Evolutionary conservation across 2,797 vertebrate genomes (phyloP).

Genomic region (Enteromius treurensis): DNA sequence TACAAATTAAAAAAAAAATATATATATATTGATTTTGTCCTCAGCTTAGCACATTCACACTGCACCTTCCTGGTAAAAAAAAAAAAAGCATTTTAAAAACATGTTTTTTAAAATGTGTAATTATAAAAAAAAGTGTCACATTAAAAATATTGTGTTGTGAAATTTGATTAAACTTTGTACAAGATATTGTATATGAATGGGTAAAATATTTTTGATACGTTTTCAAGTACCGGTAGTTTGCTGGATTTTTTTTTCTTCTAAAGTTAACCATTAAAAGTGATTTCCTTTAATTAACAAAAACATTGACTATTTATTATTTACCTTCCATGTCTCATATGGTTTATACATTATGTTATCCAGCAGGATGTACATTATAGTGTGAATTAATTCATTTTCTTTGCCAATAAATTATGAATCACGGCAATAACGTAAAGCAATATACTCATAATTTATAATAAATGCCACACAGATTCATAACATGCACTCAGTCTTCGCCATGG

Average conservation of each 20-base stretch:
- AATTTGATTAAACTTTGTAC: background rate
- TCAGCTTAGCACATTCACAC: conserved; percentile 9
- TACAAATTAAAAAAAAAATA: background rate
- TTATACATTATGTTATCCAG: background rate
- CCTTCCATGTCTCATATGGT: background rate
- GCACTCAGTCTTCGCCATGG: background rate
- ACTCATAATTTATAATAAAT: background rate
- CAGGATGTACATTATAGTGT: background rate
- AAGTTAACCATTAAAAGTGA: background rate
- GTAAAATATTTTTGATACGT: background rate
- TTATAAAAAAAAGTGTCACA: background rate
- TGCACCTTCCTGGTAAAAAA: conserved; percentile 10
- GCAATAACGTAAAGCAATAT: background rate
- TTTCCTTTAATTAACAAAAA: background rate
- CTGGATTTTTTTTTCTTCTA: background rate
- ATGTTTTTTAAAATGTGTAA: background rate
- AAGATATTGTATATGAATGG: background rate
- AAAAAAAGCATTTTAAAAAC: conserved; percentile 9
- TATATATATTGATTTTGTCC: background rate
- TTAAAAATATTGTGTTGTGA: background rate
- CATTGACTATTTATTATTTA: background rate
- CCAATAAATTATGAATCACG: background rate
- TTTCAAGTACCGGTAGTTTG: background rate
- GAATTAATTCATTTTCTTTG: background rate
- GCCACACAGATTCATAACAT: background rate